phyloP scores from a whole-genome alignment of 2,888 invertebrate species.

The Drosophila kuntzei region DNA sequence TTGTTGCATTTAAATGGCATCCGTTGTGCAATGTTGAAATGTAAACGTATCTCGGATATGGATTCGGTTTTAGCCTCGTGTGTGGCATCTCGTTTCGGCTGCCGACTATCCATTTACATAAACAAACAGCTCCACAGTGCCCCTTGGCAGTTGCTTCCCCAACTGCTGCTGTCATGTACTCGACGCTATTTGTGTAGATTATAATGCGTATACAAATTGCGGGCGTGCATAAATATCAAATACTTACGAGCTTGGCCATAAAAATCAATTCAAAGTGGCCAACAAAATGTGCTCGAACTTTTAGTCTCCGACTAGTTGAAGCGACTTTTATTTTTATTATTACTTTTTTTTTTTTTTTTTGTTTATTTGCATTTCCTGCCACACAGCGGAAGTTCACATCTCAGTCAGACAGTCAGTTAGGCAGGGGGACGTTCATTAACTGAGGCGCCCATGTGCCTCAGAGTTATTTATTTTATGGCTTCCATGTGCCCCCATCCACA shows the following conservation, averaged over 20 bases:
- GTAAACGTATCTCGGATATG: conserved; percentile 4
- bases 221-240: conserved; percentile 71
- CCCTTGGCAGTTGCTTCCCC: background rate
- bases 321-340: conserved; percentile 1
- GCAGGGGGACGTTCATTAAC: conserved; percentile 40
- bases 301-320: conserved; percentile 7
- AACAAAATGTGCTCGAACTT: conserved; percentile 34
- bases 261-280: conserved; percentile 73
- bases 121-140: conserved; percentile 33
- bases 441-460: conserved; percentile 34
- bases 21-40: conserved; percentile 26
- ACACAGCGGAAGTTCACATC: conserved; percentile 58
- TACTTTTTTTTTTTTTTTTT: conserved; percentile 56
- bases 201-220: conserved; percentile 64
- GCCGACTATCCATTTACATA: conserved; percentile 46
- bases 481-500: conserved; percentile 21
- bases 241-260: conserved; percentile 72
- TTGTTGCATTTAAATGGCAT: conserved; percentile 50
- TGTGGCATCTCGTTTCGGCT: conserved; percentile 25
- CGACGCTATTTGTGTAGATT: conserved; percentile 56
- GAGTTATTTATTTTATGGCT: conserved; percentile 59
- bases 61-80: conserved; percentile 21
- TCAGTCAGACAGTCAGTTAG: conserved; percentile 27
- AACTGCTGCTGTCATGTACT: conserved; percentile 43
- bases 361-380: conserved; percentile 80